A percentile compares a stretch with the other conserved stretches of the same genome.
Conservation (phyloP, 2,797 vertebrate genomes). For the Melopsittacus undulatus region DNA sequence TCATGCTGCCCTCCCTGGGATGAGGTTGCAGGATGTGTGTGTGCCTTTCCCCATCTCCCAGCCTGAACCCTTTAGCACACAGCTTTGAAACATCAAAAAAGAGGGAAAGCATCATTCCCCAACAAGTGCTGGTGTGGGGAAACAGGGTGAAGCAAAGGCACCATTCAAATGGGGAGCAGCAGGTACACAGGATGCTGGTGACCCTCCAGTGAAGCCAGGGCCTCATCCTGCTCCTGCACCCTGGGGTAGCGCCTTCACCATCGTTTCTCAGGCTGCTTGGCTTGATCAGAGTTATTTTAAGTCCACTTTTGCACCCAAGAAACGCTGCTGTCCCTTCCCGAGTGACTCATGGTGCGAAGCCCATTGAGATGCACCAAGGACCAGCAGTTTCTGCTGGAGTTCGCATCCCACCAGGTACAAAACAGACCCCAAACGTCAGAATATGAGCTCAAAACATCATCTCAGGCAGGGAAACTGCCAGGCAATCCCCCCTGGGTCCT, state of each 20-base stretch:
- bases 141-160: background rate
- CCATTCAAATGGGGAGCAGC: background rate
- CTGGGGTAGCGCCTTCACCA: background rate
- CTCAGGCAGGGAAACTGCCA: background rate
- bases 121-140: accelerated
- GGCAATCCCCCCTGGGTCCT: background rate
- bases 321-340: background rate
- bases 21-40: background rate
- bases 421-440: background rate
- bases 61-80: background rate
- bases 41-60: background rate
- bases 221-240: background rate
- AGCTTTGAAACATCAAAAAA: background rate
- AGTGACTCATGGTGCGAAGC: background rate
- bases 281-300: background rate
- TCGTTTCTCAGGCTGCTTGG: background rate
- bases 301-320: accelerated
- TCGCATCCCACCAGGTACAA: background rate
- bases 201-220: background rate
- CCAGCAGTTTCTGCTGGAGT: background rate
- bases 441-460: background rate
- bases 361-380: accelerated
- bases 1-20: accelerated
- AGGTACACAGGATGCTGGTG: background rate
- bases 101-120: background rate